A percentile compares a stretch with the other conserved stretches of the same genome.
These are phyloP conservation scores for Nylanderia fulva DNA, from an alignment of 1,140 invertebrate species.

Conservation along the genomic window DNA sequence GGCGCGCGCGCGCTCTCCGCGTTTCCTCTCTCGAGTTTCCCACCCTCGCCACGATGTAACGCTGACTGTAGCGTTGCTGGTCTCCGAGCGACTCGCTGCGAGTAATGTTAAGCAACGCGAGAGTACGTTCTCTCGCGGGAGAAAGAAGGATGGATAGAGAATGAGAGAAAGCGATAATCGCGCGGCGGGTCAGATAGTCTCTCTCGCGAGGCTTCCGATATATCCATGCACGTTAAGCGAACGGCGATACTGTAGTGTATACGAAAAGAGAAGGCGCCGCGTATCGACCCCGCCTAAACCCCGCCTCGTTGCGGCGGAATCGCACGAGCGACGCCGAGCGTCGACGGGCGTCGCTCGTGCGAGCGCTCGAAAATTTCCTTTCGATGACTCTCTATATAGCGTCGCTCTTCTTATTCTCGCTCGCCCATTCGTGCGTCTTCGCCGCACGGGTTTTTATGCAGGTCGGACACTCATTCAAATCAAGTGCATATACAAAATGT, in stretches of 20 bases:
- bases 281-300: slow-evolving; percentile 85
- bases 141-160: slow-evolving; percentile 4
- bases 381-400: slow-evolving; percentile 32
- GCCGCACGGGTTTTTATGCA: too few relatives aligned
- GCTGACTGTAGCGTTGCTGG: slow-evolving; percentile 15
- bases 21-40: slow-evolving; percentile 34
- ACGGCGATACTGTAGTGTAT: slow-evolving; percentile 74
- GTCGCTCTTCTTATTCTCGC: slow-evolving; percentile 58
- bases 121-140: not conserved
- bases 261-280: slow-evolving; percentile 76
- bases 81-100: slow-evolving; percentile 39
- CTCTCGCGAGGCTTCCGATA: slow-evolving; percentile 68
- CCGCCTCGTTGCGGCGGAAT: slow-evolving; percentile 79
- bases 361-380: slow-evolving; percentile 38
- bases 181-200: slow-evolving; percentile 34
- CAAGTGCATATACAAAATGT: too few relatives aligned
- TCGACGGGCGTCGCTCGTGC: slow-evolving; percentile 67
- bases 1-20: slow-evolving; percentile 60
- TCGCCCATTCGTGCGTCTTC: slow-evolving; percentile 9
- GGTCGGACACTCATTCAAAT: too few relatives aligned
- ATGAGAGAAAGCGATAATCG: not conserved
- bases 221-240: slow-evolving; percentile 69
- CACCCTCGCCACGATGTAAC: slow-evolving; percentile 63
- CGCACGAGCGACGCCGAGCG: slow-evolving; percentile 72
- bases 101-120: not conserved